Evolutionary conservation across 1,140 invertebrate species (phyloP).

Genomic region (Zophobas atratus): DNA sequence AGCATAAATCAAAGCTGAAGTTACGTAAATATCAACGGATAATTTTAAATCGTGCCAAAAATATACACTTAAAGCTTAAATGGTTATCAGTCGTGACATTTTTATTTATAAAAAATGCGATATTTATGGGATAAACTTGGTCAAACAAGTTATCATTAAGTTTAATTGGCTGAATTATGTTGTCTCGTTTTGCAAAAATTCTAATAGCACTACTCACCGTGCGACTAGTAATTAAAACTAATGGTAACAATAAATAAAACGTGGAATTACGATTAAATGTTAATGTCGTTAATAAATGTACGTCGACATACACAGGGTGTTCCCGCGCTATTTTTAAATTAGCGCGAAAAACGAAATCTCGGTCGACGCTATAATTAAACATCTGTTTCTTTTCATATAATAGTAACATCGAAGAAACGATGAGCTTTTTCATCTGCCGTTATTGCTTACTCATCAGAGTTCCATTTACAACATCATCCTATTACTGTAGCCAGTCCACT

Average conservation of each 20-base stretch:
- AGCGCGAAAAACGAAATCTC: too few relatives aligned
- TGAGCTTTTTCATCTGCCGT: too few relatives aligned
- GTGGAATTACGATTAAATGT: background rate
- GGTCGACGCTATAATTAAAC: too few relatives aligned
- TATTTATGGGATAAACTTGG: background rate
- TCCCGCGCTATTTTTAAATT: too few relatives aligned
- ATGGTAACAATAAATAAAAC: constrained; percentile 22
- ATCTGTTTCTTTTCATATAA: too few relatives aligned
- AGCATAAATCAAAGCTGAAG: constrained; percentile 20
- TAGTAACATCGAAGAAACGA: too few relatives aligned
- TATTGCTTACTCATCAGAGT: too few relatives aligned
- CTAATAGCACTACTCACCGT: constrained; percentile 1
- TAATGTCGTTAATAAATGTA: background rate
- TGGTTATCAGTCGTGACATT: constrained; percentile 7
- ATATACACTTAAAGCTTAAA: constrained; percentile 6
- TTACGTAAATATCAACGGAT: constrained; percentile 21
- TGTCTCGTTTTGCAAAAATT: constrained; percentile 11
- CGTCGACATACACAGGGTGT: too few relatives aligned
- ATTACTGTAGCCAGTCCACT: too few relatives aligned
- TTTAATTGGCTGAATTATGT: constrained; percentile 10
- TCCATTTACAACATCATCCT: too few relatives aligned
- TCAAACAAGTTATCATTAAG: constrained; percentile 31
- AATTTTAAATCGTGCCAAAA: constrained; percentile 16
- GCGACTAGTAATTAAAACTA: constrained; percentile 8
- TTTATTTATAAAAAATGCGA: background rate